Evolutionary conservation across 1,140 invertebrate species (phyloP).

Genomic region (Psix sp.): DNA sequence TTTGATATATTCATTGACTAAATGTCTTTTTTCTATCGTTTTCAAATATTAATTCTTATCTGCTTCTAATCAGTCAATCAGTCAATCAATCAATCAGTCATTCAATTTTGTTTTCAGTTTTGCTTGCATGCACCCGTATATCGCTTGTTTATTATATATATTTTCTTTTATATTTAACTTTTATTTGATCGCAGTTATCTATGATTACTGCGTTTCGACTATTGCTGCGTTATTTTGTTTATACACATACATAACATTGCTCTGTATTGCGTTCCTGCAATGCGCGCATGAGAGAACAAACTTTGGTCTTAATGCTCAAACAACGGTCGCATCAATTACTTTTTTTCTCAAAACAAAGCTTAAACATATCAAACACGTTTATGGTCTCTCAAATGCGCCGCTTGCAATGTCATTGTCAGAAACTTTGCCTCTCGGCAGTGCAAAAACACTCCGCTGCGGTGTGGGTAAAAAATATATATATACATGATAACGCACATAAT

Average conservation of each 20-base stretch:
- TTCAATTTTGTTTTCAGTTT: slow-evolving; percentile 51
- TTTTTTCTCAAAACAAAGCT: no score
- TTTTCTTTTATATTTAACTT: slow-evolving; percentile 20
- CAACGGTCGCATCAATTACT: no score
- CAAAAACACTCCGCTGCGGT: slow-evolving; percentile 44
- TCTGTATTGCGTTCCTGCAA: no score
- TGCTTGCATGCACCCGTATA: slow-evolving; percentile 52
- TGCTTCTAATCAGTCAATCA: slow-evolving; percentile 49
- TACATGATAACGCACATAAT: slow-evolving; percentile 37
- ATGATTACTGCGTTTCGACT: no score
- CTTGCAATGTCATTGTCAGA: slow-evolving; percentile 67
- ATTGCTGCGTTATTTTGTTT: no score
- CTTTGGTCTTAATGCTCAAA: no score
- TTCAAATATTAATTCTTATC: slow-evolving; percentile 59
- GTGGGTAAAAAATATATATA: slow-evolving; percentile 52
- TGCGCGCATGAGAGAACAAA: no score
- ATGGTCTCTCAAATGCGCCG: slow-evolving; percentile 53
- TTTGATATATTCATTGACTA: slow-evolving; percentile 55
- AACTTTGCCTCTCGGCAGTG: slow-evolving; percentile 68
- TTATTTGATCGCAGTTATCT: background rate
- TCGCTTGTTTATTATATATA: slow-evolving; percentile 20
- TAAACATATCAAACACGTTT: no score
- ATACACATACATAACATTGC: no score
- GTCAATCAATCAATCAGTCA: slow-evolving; percentile 41
- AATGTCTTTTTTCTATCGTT: slow-evolving; percentile 66